Base-by-base conservation (phyloP, 2,797 vertebrate genomes). In the Dallia pectoralis region DNA sequence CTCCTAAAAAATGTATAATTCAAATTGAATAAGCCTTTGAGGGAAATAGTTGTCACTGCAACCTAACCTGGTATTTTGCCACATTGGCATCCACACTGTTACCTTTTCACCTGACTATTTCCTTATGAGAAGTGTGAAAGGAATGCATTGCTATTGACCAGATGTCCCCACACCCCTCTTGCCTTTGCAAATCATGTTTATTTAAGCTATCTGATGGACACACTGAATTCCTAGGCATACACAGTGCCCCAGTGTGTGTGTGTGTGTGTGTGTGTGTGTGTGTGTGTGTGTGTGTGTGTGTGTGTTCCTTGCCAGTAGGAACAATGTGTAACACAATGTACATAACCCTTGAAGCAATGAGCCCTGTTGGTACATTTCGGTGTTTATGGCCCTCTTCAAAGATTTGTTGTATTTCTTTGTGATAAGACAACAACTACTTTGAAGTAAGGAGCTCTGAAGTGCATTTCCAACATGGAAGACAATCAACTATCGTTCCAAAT, bases 381-480 rank as follows among this genome's bases (percentile, higher is more conserved):
- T 67, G 65, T 72, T 73, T 68, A 79, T 71, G 44, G 49, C 74
- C 71, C 75, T 48, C 74, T 63, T 73, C 79, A 73, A 77, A 74
- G 77, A 66, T 70, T 61, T 51, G 64, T 67, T 18, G 64, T 73
- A 69, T 76, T 69, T 53, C 73, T 49, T 51, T n/a, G 27, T 75
- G 84, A 86, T 85, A 88, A 86, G 76, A 47, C 72, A 47, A 73
- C 33, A 49, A 79, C 47, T 47, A 61, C 82, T 85, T 86, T 86
- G 78, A 82, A 85, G 83, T 84, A 83, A 68, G 73, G 74, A 30
- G 78, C 80, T 81, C 80, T 85, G 81, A 86, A 86, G 80, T 81
- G 66, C 84, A 83, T 82, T 80, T 82, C 44, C 30, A 51, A 67
- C 70, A 61, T 62, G 53, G 25, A 51, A 47, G 59, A 81, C 63